Percentiles rank a stretch among this genome's conserved stretches.
These are phyloP conservation scores for Acridotheres tristis DNA, from an alignment of 2,797 vertebrate genomes.

Conservation along the genomic window DNA sequence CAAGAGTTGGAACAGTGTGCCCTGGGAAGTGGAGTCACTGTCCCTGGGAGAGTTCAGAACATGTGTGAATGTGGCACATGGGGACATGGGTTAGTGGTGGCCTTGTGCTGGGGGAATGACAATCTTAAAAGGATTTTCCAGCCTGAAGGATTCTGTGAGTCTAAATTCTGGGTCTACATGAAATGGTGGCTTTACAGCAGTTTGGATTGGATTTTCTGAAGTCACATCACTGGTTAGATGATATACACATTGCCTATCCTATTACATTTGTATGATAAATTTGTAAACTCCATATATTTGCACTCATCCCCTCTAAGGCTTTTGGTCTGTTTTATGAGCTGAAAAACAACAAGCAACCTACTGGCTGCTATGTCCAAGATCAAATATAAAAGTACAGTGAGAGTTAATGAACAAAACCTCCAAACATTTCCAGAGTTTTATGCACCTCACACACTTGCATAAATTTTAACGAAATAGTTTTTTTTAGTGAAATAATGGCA, in stretches of 20 bases:
- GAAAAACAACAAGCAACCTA: neutral
- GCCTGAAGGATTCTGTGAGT: neutral
- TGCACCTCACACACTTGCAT: neutral
- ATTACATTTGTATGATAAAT: neutral
- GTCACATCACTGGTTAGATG: neutral
- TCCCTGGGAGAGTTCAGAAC: neutral
- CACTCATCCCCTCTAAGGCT: neutral
- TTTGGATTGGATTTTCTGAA: neutral
- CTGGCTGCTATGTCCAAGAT: neutral
- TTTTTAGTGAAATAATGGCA: neutral
- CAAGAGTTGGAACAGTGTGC: neutral
- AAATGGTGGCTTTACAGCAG: neutral
- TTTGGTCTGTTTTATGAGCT: neutral
- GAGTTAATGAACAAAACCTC: neutral
- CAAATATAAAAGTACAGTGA: neutral
- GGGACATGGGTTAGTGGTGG: neutral
- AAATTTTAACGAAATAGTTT: neutral
- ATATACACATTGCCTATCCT: neutral
- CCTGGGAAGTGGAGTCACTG: neutral
- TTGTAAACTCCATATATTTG: neutral
- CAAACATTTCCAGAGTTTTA: neutral
- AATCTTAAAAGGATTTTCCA: neutral
- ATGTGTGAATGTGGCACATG: accelerated
- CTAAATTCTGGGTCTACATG: neutral
- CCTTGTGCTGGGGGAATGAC: neutral